These are phyloP conservation scores for Seriola quinqueradiata DNA, from an alignment of 2,113 vertebrate genomes.

Conservation along the genomic window DNA sequence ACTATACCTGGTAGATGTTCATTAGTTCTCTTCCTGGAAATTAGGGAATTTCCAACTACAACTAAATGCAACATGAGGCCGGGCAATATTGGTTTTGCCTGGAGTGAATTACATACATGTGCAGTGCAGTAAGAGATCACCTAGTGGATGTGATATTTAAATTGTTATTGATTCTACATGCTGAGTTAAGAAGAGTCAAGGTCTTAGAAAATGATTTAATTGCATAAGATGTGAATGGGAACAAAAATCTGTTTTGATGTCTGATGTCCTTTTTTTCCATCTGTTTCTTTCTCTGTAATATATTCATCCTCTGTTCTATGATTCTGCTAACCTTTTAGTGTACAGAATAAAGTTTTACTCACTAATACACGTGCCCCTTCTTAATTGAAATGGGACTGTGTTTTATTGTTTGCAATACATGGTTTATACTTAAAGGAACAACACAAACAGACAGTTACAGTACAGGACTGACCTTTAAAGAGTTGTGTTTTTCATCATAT, in stretches of 20 bases:
- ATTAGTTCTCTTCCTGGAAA: neutral
- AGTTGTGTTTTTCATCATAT: neutral
- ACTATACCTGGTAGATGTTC: neutral
- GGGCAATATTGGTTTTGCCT: conserved; percentile 13
- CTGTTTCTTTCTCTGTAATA: conserved; percentile 57
- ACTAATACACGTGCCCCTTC: conserved; percentile 53
- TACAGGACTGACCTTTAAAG: neutral
- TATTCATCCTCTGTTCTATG: conserved; percentile 45
- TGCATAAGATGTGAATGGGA: conserved; percentile 32
- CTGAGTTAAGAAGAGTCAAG: conserved; percentile 21
- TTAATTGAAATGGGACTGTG: neutral
- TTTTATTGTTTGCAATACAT: neutral
- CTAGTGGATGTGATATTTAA: conserved; percentile 15
- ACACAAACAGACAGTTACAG: neutral
- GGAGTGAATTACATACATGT: neutral
- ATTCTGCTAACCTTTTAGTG: conserved; percentile 72
- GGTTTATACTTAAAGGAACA: neutral
- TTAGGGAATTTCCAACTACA: neutral
- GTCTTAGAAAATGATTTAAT: neutral
- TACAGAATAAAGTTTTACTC: conserved; percentile 78
- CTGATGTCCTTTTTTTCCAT: conserved; percentile 13
- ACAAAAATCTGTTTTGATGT: conserved; percentile 22
- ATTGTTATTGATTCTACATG: conserved; percentile 14
- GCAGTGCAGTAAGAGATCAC: conserved; percentile 9
- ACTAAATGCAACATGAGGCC: neutral